Percentiles rank a stretch among this genome's conserved stretches.
Evolutionary conservation across 2,113 vertebrate species (phyloP).

Genomic region (Scalopus aquaticus): DNA sequence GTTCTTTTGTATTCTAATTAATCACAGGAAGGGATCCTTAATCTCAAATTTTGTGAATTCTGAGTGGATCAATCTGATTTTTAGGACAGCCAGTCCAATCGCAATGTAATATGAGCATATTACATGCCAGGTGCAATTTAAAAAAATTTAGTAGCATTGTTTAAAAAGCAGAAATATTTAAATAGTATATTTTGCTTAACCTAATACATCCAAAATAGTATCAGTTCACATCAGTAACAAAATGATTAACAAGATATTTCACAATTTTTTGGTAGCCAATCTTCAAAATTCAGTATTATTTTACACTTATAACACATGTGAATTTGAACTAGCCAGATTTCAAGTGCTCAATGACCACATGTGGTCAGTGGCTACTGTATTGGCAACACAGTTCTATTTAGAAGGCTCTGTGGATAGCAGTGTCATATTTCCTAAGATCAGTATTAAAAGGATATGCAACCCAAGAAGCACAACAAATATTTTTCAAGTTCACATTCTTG

Average conservation of each 20-base stretch:
- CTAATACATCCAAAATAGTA: not conserved
- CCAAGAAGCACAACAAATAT: not conserved
- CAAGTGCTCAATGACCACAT: not conserved
- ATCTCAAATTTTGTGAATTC: not conserved
- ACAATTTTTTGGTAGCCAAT: not conserved
- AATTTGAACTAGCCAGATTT: not conserved
- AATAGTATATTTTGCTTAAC: not conserved
- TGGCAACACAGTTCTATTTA: not conserved
- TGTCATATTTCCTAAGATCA: not conserved
- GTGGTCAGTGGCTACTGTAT: not conserved
- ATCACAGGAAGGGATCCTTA: not conserved
- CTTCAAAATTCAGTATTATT: constrained; percentile 25
- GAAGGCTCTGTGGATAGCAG: not conserved
- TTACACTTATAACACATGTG: not conserved
- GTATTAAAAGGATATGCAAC: not conserved
- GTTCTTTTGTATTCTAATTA: not conserved
- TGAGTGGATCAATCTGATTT: not conserved
- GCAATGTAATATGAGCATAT: not conserved
- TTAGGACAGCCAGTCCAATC: not conserved
- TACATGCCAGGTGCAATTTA: not conserved
- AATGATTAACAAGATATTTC: not conserved
- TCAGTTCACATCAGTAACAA: not conserved
- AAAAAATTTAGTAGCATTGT: not conserved
- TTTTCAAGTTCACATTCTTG: constrained; percentile 6
- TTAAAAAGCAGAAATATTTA: not conserved